phyloP scores from a whole-genome alignment of 2,888 invertebrate species.

The Epistrophe grossulariae region DNA sequence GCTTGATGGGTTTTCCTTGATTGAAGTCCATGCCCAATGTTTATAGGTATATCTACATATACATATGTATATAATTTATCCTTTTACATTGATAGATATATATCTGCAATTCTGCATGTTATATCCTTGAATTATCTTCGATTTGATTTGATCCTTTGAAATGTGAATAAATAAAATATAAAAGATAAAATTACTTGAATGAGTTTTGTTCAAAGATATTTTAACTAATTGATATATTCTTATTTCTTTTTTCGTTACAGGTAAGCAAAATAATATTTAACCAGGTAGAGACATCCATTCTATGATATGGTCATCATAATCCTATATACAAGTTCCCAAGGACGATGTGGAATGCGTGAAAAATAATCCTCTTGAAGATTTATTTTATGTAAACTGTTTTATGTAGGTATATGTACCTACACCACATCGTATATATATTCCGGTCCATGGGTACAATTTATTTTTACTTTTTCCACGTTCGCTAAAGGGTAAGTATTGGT shows the following conservation, averaged over 20 bases:
- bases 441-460: neutral
- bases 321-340: constrained; percentile 36
- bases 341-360: constrained; percentile 9
- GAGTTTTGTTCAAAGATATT: constrained; percentile 42
- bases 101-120: neutral
- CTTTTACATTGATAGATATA: constrained; percentile 18
- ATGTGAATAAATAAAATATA: constrained; percentile 52
- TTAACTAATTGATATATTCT: constrained; percentile 61
- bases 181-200: constrained; percentile 22
- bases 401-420: neutral
- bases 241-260: constrained; percentile 61
- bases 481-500: neutral
- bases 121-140: constrained; percentile 13
- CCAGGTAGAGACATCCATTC: no score
- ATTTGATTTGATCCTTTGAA: constrained; percentile 70
- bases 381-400: constrained; percentile 37
- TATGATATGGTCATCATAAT: constrained; percentile 27
- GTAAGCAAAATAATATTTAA: constrained; percentile 41
- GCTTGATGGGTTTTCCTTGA: constrained; percentile 66
- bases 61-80: neutral
- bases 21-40: constrained; percentile 44
- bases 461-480: neutral
- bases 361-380: constrained; percentile 58
- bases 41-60: no score
- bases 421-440: no score